Conservation (phyloP, 2,888 invertebrate genomes). For the Apamea epomidion region DNA sequence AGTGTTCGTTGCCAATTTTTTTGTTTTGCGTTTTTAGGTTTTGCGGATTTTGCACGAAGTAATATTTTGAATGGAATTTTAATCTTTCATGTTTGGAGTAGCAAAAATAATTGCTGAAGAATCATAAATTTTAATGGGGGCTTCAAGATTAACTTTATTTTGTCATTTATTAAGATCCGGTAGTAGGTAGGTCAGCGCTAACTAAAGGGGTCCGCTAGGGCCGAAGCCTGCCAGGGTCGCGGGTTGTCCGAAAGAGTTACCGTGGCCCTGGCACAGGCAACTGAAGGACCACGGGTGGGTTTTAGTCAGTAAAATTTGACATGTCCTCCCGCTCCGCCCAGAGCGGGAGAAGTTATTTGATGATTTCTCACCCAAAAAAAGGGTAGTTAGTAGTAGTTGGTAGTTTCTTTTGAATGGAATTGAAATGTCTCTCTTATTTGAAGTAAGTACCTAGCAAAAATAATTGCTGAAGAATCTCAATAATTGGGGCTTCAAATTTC, state of each 20-base stretch:
- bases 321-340: too few relatives aligned
- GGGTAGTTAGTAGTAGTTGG: too few relatives aligned
- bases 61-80: slow-evolving; percentile 19
- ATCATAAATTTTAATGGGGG: neutral
- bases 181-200: too few relatives aligned
- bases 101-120: neutral
- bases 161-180: neutral
- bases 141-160: neutral
- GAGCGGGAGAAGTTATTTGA: too few relatives aligned
- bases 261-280: too few relatives aligned
- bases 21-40: neutral
- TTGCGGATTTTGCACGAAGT: neutral
- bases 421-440: neutral
- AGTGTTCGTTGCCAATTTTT: slow-evolving; percentile 28
- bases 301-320: too few relatives aligned
- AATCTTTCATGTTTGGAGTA: neutral
- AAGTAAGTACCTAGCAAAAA: neutral
- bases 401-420: neutral
- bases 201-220: too few relatives aligned
- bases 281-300: too few relatives aligned
- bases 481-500: neutral
- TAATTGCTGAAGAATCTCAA: too few relatives aligned
- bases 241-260: too few relatives aligned
- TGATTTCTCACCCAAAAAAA: too few relatives aligned
- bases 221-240: too few relatives aligned